Percentiles rank a stretch among this genome's conserved stretches.
Conservation (phyloP, 2,888 invertebrate genomes). For the Nemoura dubitans region DNA sequence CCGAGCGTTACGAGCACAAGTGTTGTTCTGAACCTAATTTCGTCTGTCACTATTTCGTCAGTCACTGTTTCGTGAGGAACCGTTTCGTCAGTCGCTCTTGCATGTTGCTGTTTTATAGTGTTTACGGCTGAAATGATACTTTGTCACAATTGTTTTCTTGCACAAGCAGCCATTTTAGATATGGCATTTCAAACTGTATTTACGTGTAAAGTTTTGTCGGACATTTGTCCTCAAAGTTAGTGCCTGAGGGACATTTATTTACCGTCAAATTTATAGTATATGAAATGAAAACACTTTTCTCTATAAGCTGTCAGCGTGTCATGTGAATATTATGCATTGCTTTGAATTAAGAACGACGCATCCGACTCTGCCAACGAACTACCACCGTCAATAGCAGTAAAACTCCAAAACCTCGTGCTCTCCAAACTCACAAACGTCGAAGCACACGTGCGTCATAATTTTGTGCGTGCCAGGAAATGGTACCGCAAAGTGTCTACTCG, state of each 20-base stretch:
- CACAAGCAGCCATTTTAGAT: not conserved
- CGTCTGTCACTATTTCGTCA: too few relatives aligned
- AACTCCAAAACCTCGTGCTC: not conserved
- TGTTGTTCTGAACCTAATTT: too few relatives aligned
- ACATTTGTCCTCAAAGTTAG: not conserved
- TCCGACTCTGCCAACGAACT: not conserved
- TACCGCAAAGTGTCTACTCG: not conserved
- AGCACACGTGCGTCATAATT: not conserved
- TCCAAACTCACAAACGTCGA: not conserved
- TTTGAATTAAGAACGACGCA: not conserved
- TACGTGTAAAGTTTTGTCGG: not conserved
- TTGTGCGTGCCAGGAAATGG: conserved; percentile 13
- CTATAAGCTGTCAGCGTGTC: not conserved
- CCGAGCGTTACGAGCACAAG: too few relatives aligned
- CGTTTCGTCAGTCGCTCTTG: too few relatives aligned
- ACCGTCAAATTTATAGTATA: too few relatives aligned
- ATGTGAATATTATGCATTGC: not conserved
- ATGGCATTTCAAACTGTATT: not conserved
- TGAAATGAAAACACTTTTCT: not conserved
- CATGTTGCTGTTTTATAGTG: too few relatives aligned
- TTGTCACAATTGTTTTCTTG: not conserved
- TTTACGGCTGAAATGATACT: too few relatives aligned
- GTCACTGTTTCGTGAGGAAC: too few relatives aligned
- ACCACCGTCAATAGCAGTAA: not conserved
- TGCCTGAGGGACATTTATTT: not conserved